Conservation (phyloP, 2,888 invertebrate genomes). For the Callimorpha dominula region DNA sequence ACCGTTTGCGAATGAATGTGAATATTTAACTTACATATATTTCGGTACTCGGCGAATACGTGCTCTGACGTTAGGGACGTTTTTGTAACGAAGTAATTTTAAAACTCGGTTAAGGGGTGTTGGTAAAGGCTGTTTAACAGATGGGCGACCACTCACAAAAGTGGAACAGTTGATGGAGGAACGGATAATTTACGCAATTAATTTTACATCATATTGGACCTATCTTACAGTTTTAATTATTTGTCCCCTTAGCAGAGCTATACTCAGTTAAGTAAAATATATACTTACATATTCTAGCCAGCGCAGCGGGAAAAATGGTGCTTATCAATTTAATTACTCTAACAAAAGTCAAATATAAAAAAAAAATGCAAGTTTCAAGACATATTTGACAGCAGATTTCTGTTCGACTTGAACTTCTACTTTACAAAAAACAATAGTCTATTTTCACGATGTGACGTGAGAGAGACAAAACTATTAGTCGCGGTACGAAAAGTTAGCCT, state of each 20-base stretch:
- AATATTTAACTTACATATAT: slow-evolving; percentile 12
- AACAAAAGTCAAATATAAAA: neutral
- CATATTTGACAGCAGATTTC: neutral
- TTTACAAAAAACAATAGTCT: neutral
- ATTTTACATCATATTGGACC: neutral
- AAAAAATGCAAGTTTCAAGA: neutral
- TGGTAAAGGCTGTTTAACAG: neutral
- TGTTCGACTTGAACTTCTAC: neutral
- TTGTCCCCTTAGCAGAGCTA: neutral
- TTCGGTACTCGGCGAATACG: neutral
- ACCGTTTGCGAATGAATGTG: slow-evolving; percentile 6
- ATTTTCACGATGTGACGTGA: neutral
- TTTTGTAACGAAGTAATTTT: neutral
- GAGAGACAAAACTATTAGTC: neutral
- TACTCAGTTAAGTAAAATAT: neutral
- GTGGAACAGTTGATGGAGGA: neutral
- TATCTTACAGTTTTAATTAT: neutral
- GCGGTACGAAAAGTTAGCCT: neutral
- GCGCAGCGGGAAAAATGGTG: neutral
- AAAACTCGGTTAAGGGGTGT: neutral
- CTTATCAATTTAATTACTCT: neutral
- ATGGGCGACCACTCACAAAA: neutral
- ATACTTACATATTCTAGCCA: neutral
- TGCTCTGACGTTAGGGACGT: neutral
- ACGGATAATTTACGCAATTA: neutral